These are phyloP conservation scores for Drosophila pectinifera DNA, from an alignment of 1,140 invertebrate species.

Conservation along the genomic window DNA sequence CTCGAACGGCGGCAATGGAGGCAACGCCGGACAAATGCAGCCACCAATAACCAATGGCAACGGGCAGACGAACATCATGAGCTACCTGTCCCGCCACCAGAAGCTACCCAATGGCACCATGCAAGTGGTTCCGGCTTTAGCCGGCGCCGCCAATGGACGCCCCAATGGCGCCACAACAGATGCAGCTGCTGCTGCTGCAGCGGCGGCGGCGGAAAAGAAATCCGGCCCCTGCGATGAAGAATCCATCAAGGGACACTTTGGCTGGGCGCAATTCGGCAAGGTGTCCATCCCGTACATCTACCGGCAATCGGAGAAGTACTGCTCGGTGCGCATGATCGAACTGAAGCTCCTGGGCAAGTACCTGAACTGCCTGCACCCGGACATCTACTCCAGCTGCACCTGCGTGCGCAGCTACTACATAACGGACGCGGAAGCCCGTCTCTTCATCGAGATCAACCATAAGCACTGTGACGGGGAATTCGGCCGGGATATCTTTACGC, in stretches of 20 bases:
- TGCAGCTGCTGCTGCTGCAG: neutral
- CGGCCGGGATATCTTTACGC: slow-evolving; percentile 94
- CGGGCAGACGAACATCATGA: slow-evolving; percentile 87
- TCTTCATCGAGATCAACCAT: slow-evolving; percentile 96
- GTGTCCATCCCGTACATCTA: slow-evolving; percentile 95
- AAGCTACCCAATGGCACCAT: slow-evolving; percentile 78
- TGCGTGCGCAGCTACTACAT: slow-evolving; percentile 97
- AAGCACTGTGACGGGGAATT: slow-evolving; percentile 96
- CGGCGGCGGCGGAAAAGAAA: slow-evolving; percentile 32
- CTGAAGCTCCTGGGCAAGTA: slow-evolving; percentile 94
- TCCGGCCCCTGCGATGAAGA: slow-evolving; percentile 89
- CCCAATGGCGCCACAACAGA: slow-evolving; percentile 49
- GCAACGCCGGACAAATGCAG: slow-evolving; percentile 59
- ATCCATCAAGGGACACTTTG: slow-evolving; percentile 93
- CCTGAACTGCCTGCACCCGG: slow-evolving; percentile 92
- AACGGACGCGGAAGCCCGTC: slow-evolving; percentile 94
- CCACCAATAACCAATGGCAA: slow-evolving; percentile 78
- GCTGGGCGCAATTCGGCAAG: slow-evolving; percentile 94
- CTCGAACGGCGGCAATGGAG: slow-evolving; percentile 70
- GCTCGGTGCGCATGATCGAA: slow-evolving; percentile 96
- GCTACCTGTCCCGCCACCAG: slow-evolving; percentile 86
- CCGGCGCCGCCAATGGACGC: slow-evolving; percentile 47
- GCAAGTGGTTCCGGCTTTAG: slow-evolving; percentile 69
- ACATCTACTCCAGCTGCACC: slow-evolving; percentile 93
- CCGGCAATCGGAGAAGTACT: slow-evolving; percentile 93